These are phyloP conservation scores for Hylaeus volcanicus DNA, from an alignment of 1,140 invertebrate species.

Conservation along the genomic window DNA sequence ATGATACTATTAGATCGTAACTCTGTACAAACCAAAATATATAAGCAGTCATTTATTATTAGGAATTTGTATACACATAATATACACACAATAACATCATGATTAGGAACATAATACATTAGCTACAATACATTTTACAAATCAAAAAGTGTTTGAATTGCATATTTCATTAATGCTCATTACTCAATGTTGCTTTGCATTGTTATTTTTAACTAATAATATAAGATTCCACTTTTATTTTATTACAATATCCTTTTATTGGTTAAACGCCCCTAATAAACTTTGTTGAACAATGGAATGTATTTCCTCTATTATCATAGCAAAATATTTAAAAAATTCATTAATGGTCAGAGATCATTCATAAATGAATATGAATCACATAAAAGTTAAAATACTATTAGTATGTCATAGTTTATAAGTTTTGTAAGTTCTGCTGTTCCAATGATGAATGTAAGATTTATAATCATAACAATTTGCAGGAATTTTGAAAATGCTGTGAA, in stretches of 20 bases:
- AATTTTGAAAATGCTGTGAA: neutral
- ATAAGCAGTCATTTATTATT: conserved; percentile 66
- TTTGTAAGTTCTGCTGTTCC: neutral
- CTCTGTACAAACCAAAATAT: conserved; percentile 36
- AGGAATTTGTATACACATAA: conserved; percentile 66
- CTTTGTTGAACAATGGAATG: conserved; percentile 17
- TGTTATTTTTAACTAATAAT: conserved; percentile 43
- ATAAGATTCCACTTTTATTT: conserved; percentile 24
- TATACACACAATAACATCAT: conserved; percentile 65
- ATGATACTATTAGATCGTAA: neutral
- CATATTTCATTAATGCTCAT: conserved; percentile 37
- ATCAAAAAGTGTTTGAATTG: conserved; percentile 45
- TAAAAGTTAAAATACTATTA: conserved; percentile 8
- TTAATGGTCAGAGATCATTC: neutral
- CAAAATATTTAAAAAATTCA: conserved; percentile 20
- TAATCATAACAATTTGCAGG: neutral
- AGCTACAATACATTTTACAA: conserved; percentile 56
- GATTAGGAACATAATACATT: conserved; percentile 61
- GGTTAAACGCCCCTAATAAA: conserved; percentile 14
- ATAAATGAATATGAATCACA: neutral
- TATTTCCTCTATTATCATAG: conserved; percentile 3
- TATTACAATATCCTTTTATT: conserved; percentile 16
- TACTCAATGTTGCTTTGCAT: conserved; percentile 6
- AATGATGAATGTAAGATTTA: neutral
- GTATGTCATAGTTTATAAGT: neutral